phyloP scores from a whole-genome alignment of 2,113 vertebrate species.

The Gobiocypris rarus region DNA sequence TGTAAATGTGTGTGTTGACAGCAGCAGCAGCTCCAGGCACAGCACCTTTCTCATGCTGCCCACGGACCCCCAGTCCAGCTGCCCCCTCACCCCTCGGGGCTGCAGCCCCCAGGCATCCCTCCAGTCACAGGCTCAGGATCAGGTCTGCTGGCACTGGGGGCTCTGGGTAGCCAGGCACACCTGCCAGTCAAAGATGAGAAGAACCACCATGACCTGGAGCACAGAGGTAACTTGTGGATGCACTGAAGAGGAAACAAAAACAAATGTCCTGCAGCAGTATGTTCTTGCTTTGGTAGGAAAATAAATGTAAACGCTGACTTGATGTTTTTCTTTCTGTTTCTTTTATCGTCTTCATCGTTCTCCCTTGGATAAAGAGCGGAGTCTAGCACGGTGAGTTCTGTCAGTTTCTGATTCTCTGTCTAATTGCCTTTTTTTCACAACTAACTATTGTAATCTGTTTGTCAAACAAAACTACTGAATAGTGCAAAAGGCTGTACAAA shows the following conservation, averaged over 20 bases:
- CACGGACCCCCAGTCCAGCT: conserved; percentile 93
- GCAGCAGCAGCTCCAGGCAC: conserved; percentile 98
- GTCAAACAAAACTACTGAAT: not conserved
- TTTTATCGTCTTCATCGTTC: conserved; percentile 57
- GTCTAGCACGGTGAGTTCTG: conserved; percentile 88
- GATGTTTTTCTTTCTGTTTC: conserved; percentile 52
- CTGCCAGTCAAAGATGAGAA: conserved; percentile 96
- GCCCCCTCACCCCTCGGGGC: conserved; percentile 90
- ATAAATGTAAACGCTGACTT: conserved; percentile 55
- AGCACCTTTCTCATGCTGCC: conserved; percentile 94
- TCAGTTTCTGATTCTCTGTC: conserved; percentile 35
- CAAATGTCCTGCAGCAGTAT: not conserved
- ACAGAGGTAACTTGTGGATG: conserved; percentile 83
- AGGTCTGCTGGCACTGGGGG: conserved; percentile 88
- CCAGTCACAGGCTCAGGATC: conserved; percentile 85
- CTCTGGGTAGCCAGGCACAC: conserved; percentile 92
- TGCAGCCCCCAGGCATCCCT: conserved; percentile 90
- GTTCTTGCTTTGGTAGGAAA: not conserved
- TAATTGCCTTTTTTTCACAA: not conserved
- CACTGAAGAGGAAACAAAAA: not conserved
- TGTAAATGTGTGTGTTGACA: conserved; percentile 72
- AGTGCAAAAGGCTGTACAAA: not conserved
- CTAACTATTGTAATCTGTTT: not conserved
- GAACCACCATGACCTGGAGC: conserved; percentile 95
- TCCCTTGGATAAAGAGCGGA: conserved; percentile 83